Conservation (phyloP, 2,888 invertebrate genomes). For the Andricus quercusramuli region DNA sequence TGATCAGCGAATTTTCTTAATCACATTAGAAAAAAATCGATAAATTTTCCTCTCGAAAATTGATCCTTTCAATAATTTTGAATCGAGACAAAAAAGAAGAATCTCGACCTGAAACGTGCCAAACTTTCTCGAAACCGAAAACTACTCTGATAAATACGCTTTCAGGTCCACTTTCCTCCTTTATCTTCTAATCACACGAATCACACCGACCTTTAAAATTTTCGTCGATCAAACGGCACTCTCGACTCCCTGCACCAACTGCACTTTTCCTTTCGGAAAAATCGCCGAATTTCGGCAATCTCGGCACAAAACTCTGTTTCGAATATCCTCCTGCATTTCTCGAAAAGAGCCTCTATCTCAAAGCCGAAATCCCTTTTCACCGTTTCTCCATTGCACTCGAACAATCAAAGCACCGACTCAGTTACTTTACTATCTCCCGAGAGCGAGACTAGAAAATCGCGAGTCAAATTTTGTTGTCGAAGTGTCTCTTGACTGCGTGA, state of each 20-base stretch:
- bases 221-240: constrained; percentile 17
- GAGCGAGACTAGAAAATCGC: constrained; percentile 20
- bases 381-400: not conserved
- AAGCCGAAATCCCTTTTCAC: constrained; percentile 13
- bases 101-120: constrained; percentile 30
- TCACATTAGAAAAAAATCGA: not conserved
- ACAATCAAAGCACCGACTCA: constrained; percentile 23
- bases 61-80: not conserved
- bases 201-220: constrained; percentile 14
- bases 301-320: not conserved
- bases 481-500: constrained; percentile 22
- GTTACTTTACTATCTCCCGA: constrained; percentile 12
- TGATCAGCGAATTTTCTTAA: not conserved
- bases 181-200: not conserved
- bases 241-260: constrained; percentile 22
- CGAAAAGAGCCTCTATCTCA: constrained; percentile 3
- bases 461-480: constrained; percentile 40
- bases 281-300: constrained; percentile 27
- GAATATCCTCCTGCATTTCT: constrained; percentile 17
- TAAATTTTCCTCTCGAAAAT: not conserved
- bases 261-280: constrained; percentile 28
- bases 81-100: not conserved
- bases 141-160: constrained; percentile 21
- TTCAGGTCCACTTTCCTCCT: constrained; percentile 31
- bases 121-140: constrained; percentile 26